phyloP scores from a whole-genome alignment of 1,140 invertebrate species.

The Bombus haemorrhoidalis region DNA sequence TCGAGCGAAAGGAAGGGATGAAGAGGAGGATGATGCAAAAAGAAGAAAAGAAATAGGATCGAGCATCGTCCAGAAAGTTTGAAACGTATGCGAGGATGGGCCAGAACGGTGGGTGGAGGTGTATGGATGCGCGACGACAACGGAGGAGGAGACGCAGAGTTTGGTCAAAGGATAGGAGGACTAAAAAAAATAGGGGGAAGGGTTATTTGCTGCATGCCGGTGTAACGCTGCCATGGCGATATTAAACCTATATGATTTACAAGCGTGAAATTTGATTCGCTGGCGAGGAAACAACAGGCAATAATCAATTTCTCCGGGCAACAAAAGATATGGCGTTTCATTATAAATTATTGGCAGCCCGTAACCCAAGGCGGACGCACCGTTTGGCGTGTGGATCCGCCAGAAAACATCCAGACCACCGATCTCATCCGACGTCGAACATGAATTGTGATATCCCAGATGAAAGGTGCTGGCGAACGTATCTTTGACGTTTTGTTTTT shows the following conservation, averaged over 20 bases:
- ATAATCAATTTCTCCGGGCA: constrained; percentile 66
- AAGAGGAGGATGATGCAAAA: no score
- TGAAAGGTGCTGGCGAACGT: not conserved
- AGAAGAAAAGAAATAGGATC: no score
- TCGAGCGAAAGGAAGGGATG: no score
- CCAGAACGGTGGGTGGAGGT: not conserved
- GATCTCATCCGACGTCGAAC: constrained; percentile 3
- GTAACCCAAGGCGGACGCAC: constrained; percentile 30
- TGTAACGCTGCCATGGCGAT: constrained; percentile 55
- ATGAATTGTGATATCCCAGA: constrained; percentile 43
- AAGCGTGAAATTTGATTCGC: constrained; percentile 71
- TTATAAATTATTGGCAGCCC: constrained; percentile 60
- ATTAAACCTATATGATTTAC: constrained; percentile 70
- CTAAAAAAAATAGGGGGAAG: constrained; percentile 1
- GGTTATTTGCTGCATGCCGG: constrained; percentile 55
- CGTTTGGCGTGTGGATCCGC: not conserved
- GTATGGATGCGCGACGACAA: not conserved
- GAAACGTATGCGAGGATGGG: not conserved
- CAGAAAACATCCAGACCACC: constrained; percentile 1
- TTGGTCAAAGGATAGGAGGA: constrained; percentile 23
- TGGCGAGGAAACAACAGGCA: constrained; percentile 63
- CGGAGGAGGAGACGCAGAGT: constrained; percentile 7
- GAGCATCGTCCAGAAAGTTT: not conserved
- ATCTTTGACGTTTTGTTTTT: not conserved
- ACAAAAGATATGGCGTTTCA: constrained; percentile 58